Percentiles rank a stretch among this genome's conserved stretches.
Conservation (phyloP, 2,113 vertebrate genomes). For the Melanocharis versteri region DNA sequence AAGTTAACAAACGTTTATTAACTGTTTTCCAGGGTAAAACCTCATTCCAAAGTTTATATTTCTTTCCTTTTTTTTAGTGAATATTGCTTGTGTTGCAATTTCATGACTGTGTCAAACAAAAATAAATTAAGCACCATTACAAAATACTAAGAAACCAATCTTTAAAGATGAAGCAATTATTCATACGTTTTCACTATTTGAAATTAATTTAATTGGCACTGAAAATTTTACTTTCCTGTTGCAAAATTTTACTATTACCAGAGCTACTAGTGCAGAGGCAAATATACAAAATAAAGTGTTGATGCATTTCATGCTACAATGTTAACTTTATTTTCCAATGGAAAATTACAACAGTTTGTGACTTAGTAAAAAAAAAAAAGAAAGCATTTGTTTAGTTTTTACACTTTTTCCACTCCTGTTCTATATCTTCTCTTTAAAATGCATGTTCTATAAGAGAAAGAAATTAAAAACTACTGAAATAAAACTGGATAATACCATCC, state of each 20-base stretch:
- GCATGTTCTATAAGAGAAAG: background rate
- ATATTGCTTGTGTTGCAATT: background rate
- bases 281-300: background rate
- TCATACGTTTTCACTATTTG: background rate
- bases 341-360: background rate
- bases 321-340: conserved; percentile 31
- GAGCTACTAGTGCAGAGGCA: background rate
- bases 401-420: background rate
- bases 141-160: background rate
- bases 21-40: background rate
- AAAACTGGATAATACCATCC: background rate
- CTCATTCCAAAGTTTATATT: background rate
- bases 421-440: background rate
- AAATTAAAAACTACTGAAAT: background rate
- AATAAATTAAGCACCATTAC: background rate
- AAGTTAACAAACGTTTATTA: background rate
- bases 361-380: background rate
- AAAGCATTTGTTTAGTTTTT: background rate
- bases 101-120: background rate
- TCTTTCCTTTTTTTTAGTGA: background rate
- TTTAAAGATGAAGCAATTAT: background rate
- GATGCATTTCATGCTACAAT: background rate
- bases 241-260: background rate
- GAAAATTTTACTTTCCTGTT: background rate
- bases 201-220: background rate